These are phyloP conservation scores for Callipepla californica DNA, from an alignment of 2,113 vertebrate species.

Conservation along the genomic window DNA sequence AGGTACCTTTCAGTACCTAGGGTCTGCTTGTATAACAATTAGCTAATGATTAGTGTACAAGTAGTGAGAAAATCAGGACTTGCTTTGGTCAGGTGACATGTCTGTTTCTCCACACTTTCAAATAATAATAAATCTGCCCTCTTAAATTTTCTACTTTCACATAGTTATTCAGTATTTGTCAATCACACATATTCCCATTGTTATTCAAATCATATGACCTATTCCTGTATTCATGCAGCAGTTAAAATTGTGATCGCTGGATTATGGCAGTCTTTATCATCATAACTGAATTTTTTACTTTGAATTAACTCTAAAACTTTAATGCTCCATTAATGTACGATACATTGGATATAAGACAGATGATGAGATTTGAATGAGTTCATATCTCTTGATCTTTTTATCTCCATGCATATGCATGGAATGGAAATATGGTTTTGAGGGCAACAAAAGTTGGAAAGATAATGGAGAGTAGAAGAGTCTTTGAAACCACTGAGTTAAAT, in stretches of 20 bases:
- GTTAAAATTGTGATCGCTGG: background rate
- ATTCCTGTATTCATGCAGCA: slow-evolving; percentile 1
- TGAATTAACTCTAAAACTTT: slow-evolving; percentile 25
- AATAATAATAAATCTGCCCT: background rate
- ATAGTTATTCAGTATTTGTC: slow-evolving; percentile 4
- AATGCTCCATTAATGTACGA: background rate
- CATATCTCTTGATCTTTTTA: background rate
- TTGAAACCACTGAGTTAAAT: background rate
- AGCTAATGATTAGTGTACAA: background rate
- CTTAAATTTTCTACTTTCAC: background rate
- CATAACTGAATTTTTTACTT: slow-evolving; percentile 3
- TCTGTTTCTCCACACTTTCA: background rate
- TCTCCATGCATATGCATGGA: background rate
- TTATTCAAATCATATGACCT: background rate
- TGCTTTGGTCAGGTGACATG: background rate
- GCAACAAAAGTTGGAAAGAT: background rate
- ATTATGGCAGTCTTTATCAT: slow-evolving; percentile 1
- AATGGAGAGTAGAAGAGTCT: background rate
- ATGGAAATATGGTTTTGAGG: background rate
- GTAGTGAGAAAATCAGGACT: background rate
- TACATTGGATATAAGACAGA: background rate
- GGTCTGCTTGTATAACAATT: background rate
- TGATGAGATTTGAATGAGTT: slow-evolving; percentile 33
- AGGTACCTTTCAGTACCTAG: background rate
- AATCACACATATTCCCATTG: background rate